These are phyloP conservation scores for Gavialis gangeticus DNA, from an alignment of 2,113 vertebrate genomes.

Conservation along the genomic window DNA sequence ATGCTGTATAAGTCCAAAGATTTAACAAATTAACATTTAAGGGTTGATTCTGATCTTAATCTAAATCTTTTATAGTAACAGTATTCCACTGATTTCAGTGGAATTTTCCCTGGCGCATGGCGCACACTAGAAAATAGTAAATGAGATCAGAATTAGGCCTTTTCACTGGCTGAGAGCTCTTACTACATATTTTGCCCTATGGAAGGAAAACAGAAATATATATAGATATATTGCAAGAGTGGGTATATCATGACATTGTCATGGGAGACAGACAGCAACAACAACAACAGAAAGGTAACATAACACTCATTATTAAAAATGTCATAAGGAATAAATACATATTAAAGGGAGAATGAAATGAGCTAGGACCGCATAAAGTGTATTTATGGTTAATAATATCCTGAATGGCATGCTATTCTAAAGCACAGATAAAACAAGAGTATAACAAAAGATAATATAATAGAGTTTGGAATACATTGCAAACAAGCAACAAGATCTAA, in stretches of 20 bases:
- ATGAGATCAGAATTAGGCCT: not conserved
- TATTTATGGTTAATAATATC: not conserved
- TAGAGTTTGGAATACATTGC: not conserved
- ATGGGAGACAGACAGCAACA: not conserved
- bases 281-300: not conserved
- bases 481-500: not conserved
- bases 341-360: not conserved
- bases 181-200: not conserved
- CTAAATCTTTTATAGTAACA: not conserved
- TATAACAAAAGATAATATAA: not conserved
- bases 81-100: not conserved
- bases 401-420: not conserved
- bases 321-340: not conserved
- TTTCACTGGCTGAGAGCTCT: not conserved
- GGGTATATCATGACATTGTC: not conserved
- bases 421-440: not conserved
- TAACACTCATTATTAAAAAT: not conserved
- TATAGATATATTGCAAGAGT: not conserved
- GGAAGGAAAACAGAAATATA: not conserved
- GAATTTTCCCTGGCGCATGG: not conserved
- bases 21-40: slow-evolving; percentile 36
- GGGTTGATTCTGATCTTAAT: not conserved
- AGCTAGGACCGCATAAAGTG: not conserved
- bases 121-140: not conserved
- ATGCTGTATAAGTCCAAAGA: not conserved